Base-by-base conservation (phyloP, 92 coral and sea anemone genomes). In the Porites cylindrica region DNA sequence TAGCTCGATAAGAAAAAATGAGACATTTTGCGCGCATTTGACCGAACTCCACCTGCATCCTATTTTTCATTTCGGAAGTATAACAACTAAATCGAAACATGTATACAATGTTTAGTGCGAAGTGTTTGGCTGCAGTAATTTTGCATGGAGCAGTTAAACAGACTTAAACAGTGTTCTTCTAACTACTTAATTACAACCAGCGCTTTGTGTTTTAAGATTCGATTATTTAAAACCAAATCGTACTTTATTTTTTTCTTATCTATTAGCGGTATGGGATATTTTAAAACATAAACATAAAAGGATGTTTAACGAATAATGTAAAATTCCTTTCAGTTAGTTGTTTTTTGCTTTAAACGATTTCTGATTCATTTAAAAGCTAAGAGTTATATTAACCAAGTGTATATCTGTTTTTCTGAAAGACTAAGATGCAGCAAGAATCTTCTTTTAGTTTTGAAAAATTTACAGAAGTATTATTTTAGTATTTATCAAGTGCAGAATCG, bases 171-270 rank as follows among this genome's bases (percentile, higher is more conserved):
- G 59, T 29, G 82, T 58, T 58, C 10, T 24, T 24, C 87, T 88
- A 71, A 88, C 87, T 81, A 81, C 82, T 81, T 88, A 88, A 88
- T 88, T 88, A 88, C 87, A 58, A 56, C 32, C 91, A 51, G 76
- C 11, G 85, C 79, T 86, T 78, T 86, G 71, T 78, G 90, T 78
- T 76, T 78, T 78, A 63, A 62, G 59, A 51, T 61, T 70, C 80
- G 77, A 86, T 79, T 54, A 86, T 86, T 86, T 79, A 26, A 79
- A 78, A 54, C 68, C 60, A 79, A 70, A 56, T 77, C 51, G 56
- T 85, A 76, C 66, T 77, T 75, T 69, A 53, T 20, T 85, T 38
- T 38, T 76, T 53, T 65, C 77, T 85, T 76, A 85, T 76, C 82
- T 76, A 54, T 67, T 85, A 58, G 53, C 18, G 77, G 66, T 38